phyloP scores from a whole-genome alignment of 2,797 vertebrate genomes.

The Rhinoraja longicauda region DNA sequence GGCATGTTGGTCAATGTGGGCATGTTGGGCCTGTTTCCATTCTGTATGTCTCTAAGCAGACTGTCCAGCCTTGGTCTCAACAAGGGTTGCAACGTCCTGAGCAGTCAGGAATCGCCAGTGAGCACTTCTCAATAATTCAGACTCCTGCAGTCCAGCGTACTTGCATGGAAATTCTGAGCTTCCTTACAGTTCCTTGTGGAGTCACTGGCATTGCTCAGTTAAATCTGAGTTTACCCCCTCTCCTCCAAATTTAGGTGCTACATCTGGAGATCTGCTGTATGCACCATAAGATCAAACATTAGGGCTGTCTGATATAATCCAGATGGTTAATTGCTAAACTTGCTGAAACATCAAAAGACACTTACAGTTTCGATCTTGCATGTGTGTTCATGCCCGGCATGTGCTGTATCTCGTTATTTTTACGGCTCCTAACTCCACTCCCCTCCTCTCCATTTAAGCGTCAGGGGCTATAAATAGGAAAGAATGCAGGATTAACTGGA shows the following conservation, averaged over 20 bases:
- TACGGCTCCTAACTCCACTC: background rate
- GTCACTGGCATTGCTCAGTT: too few species aligned
- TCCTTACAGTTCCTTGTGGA: too few species aligned
- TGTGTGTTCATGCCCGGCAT: background rate
- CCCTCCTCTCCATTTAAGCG: background rate
- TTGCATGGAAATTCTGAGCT: too few species aligned
- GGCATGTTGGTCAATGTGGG: too few species aligned
- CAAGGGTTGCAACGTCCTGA: background rate
- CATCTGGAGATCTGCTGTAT: background rate
- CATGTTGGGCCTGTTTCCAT: too few species aligned
- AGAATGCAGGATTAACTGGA: background rate
- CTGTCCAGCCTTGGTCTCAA: background rate
- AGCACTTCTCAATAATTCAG: too few species aligned
- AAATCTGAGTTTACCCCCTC: too few species aligned
- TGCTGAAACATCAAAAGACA: background rate
- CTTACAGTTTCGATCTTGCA: background rate
- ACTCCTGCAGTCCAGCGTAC: too few species aligned
- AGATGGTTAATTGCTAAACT: background rate
- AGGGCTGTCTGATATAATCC: background rate
- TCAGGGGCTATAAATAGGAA: background rate
- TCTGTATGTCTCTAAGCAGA: too few species aligned
- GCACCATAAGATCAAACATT: background rate
- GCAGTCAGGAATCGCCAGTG: too few species aligned
- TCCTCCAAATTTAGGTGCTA: background rate
- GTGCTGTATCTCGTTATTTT: constrained; percentile 5